phyloP scores from a whole-genome alignment of 2,888 invertebrate genomes.

The Ichneumoninae sp. region DNA sequence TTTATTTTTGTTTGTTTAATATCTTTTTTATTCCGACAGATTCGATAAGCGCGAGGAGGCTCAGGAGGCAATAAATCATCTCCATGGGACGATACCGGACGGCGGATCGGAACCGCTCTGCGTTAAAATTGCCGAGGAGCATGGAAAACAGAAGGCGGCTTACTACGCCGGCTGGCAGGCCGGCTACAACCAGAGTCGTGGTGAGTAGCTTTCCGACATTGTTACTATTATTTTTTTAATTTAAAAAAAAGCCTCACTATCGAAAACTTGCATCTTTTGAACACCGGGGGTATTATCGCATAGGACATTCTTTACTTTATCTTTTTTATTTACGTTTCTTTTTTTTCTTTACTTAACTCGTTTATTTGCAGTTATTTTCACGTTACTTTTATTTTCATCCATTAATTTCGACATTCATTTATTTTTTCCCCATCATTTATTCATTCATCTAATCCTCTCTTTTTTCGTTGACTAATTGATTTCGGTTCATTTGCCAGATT shows the following conservation, averaged over 20 bases:
- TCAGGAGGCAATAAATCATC: conserved; percentile 93
- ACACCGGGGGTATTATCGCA: conserved; percentile 41
- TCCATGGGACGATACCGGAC: conserved; percentile 94
- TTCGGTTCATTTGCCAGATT: conserved; percentile 48
- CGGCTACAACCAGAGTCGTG: conserved; percentile 87
- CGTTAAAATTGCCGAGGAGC: conserved; percentile 94
- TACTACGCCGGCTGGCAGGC: conserved; percentile 90
- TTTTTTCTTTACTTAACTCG: not conserved
- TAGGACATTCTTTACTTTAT: conserved; percentile 26
- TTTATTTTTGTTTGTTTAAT: not conserved
- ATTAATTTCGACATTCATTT: conserved; percentile 44
- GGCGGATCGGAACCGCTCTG: conserved; percentile 93
- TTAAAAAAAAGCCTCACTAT: conserved; percentile 1
- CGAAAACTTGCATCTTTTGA: conserved; percentile 32
- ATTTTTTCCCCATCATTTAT: conserved; percentile 8
- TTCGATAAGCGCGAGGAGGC: conserved; percentile 95
- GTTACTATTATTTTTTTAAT: conserved; percentile 37
- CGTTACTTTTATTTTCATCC: conserved; percentile 13
- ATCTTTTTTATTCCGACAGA: conserved; percentile 84
- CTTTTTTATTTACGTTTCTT: conserved; percentile 23
- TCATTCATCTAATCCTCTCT: not conserved
- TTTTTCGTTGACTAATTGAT: conserved; percentile 50
- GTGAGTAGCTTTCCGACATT: conserved; percentile 77
- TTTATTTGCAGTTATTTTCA: conserved; percentile 34
- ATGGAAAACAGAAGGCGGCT: conserved; percentile 92